Evolutionary conservation across 2,888 invertebrate genomes (phyloP), one percentile per base, ranked within the genome.

Genomic region (Aspidiotus destructor): DNA sequence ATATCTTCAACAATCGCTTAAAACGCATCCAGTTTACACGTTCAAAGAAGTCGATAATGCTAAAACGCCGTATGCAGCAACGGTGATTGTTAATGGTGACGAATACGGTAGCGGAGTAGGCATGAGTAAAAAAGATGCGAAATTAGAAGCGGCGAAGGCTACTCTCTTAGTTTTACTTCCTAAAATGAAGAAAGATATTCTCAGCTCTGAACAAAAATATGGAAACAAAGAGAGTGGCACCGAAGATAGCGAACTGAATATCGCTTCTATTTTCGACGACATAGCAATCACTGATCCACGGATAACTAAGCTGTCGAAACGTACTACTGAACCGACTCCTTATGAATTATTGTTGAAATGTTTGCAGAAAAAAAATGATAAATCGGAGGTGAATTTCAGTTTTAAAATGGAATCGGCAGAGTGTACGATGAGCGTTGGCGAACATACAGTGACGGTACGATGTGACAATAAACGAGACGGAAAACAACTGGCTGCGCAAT

Each of bases 401-500:
- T 91, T 90, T 73, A 88, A 91, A 76, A 90, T 89, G 75, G 88
- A 91, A 78, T 89, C 89, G 75, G 94, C 94, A 76, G 92, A 95
- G 80, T 89, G 94, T 76, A 91, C 89, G 44, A 94, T 98, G 92
- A 87, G 85, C 11, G 95, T 96, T 54, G 96, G 95, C 62, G 92
- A 92, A 76, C 92, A 96, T 76, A 84, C 85, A 11, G 94, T 92
- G 1, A 88, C 88, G 28, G 93, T 97, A 28, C 81, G 87, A n/a
- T 95, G 96, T 77, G 89, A 91, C 77, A 98, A 97, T 79, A 98
- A 98, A 79, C 85, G 92, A 74, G 93, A 93, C 72, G 98, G 97
- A 8, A 97, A 97, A 77, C 98, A 99, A 77, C 81, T 89, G 73
- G 98, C 98, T 16, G 91, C 97, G 7, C 98, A 99, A 79, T 86